Conservation (phyloP, 2,888 invertebrate species). For the Synanthedon formicaeformis region DNA sequence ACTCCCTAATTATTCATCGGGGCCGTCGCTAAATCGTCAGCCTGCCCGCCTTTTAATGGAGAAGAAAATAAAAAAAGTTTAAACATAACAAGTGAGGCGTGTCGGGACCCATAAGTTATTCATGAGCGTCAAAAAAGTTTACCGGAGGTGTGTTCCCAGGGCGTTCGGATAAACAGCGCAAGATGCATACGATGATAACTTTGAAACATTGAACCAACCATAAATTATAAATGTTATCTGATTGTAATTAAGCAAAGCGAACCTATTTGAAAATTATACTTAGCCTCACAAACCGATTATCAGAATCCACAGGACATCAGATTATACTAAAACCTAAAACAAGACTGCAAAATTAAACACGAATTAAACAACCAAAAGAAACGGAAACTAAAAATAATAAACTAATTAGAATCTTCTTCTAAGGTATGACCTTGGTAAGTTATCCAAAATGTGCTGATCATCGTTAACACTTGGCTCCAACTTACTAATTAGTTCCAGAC, state of each 20-base stretch:
- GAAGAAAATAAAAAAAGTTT: constrained; percentile 58
- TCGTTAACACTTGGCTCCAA: constrained; percentile 37
- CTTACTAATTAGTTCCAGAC: constrained; percentile 38
- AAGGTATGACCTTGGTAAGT: no score
- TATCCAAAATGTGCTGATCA: constrained; percentile 23
- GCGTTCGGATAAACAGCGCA: constrained; percentile 44
- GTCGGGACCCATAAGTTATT: constrained; percentile 51
- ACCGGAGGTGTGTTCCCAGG: constrained; percentile 19
- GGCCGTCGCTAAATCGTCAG: constrained; percentile 56
- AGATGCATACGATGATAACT: constrained; percentile 17
- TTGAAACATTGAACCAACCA: not conserved
- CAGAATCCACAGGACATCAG: no score
- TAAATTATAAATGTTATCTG: not conserved
- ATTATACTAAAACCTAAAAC: no score
- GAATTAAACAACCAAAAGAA: no score
- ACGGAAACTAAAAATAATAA: no score
- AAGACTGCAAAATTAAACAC: no score
- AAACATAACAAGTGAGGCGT: constrained; percentile 61
- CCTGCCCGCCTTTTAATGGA: constrained; percentile 46
- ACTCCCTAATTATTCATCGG: constrained; percentile 63
- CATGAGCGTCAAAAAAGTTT: constrained; percentile 49
- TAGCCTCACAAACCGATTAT: no score
- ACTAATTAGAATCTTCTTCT: no score
- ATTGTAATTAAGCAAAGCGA: no score
- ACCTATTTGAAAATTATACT: no score